Evolutionary conservation across 2,888 invertebrate genomes (phyloP).

Genomic region (Meta bourneti): DNA sequence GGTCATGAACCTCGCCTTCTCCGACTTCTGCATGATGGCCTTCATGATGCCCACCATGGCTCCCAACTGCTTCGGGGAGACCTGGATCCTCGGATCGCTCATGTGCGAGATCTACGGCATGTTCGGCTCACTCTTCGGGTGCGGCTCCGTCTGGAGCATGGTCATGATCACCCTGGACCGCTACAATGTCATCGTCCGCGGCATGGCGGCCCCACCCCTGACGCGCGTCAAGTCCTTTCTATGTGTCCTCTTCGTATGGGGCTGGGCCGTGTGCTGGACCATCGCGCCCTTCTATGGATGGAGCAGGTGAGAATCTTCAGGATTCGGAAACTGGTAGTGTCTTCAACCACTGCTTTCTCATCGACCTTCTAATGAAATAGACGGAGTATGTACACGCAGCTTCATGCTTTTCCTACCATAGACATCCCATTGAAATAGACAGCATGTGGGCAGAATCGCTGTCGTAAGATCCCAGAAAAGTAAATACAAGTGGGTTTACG

Average conservation of each 20-base stretch:
- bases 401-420: no score
- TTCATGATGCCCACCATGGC: slow-evolving; percentile 91
- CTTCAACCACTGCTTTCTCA: no score
- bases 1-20: slow-evolving; percentile 94
- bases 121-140: slow-evolving; percentile 91
- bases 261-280: slow-evolving; percentile 89
- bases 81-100: slow-evolving; percentile 87
- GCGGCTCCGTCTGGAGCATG: slow-evolving; percentile 95
- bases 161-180: slow-evolving; percentile 94
- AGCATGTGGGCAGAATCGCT: no score
- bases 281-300: slow-evolving; percentile 91
- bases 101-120: slow-evolving; percentile 84
- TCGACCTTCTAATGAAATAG: no score
- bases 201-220: slow-evolving; percentile 92
- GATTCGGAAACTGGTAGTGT: background rate
- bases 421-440: no score
- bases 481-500: no score
- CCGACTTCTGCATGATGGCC: slow-evolving; percentile 94
- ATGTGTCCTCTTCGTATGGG: slow-evolving; percentile 89
- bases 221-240: slow-evolving; percentile 89
- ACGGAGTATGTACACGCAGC: no score
- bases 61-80: slow-evolving; percentile 90
- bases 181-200: slow-evolving; percentile 95
- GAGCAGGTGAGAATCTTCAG: slow-evolving; percentile 77
- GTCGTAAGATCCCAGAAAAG: no score